Percentiles rank a stretch among this genome's conserved stretches.
Evolutionary conservation across 2,888 invertebrate species (phyloP).

Genomic region (Scelioninae gen. 2): DNA sequence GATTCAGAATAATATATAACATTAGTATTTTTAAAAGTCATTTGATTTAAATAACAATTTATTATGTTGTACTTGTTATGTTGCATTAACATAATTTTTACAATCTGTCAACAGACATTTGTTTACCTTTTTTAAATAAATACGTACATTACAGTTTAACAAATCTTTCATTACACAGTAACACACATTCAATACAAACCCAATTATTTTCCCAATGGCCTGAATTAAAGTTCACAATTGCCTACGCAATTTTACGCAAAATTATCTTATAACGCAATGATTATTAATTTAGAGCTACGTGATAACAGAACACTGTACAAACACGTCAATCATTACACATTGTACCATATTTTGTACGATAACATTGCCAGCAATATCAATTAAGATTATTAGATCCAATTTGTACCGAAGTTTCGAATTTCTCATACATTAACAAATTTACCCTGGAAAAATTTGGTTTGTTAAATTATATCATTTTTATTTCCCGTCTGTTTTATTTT

Average conservation of each 20-base stretch:
- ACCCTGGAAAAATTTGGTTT: not conserved
- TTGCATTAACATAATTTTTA: no score
- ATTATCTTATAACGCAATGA: slow-evolving; percentile 26
- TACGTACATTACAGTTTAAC: not conserved
- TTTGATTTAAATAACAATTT: no score
- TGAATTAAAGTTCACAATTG: slow-evolving; percentile 16
- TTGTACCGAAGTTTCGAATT: no score
- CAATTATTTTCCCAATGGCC: not conserved
- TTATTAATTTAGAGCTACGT: slow-evolving; percentile 19
- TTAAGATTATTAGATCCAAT: slow-evolving; percentile 17
- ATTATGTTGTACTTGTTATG: no score
- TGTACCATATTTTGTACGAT: slow-evolving; percentile 23
- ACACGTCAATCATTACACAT: slow-evolving; percentile 19
- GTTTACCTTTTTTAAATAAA: no score
- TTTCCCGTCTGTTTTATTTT: no score
- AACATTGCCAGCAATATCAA: slow-evolving; percentile 20
- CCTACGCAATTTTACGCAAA: slow-evolving; percentile 14
- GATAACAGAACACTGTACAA: slow-evolving; percentile 3
- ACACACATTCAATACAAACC: not conserved
- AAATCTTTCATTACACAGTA: not conserved
- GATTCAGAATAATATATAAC: no score
- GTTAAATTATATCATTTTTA: not conserved
- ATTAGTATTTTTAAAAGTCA: no score
- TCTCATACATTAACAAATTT: not conserved
- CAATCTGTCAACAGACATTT: no score